Conservation (phyloP, 2,113 vertebrate genomes). For the Morone chrysops region DNA sequence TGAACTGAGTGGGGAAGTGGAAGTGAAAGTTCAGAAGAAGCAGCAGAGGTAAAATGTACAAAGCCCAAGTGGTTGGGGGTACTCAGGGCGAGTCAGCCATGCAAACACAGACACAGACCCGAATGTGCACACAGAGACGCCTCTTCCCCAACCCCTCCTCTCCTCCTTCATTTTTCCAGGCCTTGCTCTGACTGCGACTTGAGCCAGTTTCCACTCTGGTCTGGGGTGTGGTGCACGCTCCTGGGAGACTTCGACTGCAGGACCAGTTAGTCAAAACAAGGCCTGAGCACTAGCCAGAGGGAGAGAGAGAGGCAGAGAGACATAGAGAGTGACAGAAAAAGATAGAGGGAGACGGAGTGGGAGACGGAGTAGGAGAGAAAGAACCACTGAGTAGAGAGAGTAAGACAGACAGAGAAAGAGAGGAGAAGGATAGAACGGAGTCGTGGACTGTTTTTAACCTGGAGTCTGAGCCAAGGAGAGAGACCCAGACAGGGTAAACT, state of each 20-base stretch:
- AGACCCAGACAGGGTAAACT: slow-evolving; percentile 72
- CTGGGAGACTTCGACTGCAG: slow-evolving; percentile 81
- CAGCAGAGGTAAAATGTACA: slow-evolving; percentile 40
- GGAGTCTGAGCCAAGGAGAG: slow-evolving; percentile 60
- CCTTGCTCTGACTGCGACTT: slow-evolving; percentile 74
- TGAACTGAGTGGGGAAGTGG: background rate
- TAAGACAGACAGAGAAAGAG: slow-evolving; percentile 27
- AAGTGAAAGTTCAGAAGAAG: slow-evolving; percentile 42
- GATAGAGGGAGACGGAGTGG: slow-evolving; percentile 13
- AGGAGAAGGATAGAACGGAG: slow-evolving; percentile 27
- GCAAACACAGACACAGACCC: slow-evolving; percentile 53
- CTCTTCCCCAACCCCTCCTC: slow-evolving; percentile 45
- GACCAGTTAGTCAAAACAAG: slow-evolving; percentile 85
- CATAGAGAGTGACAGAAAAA: background rate
- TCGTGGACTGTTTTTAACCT: slow-evolving; percentile 63
- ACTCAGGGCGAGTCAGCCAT: slow-evolving; percentile 22
- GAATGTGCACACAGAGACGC: slow-evolving; percentile 52
- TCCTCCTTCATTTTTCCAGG: slow-evolving; percentile 78
- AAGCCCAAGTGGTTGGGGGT: slow-evolving; percentile 44
- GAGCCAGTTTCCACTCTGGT: slow-evolving; percentile 84
- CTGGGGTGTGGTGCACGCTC: slow-evolving; percentile 85
- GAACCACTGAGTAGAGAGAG: slow-evolving; percentile 16
- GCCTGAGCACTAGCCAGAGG: slow-evolving; percentile 61
- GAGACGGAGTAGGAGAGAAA: slow-evolving; percentile 31
- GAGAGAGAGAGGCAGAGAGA: slow-evolving; percentile 34